Percentiles rank a stretch among this genome's conserved stretches.
Evolutionary conservation across 2,888 invertebrate species (phyloP).

Genomic region (Rugalucina vietnamica): DNA sequence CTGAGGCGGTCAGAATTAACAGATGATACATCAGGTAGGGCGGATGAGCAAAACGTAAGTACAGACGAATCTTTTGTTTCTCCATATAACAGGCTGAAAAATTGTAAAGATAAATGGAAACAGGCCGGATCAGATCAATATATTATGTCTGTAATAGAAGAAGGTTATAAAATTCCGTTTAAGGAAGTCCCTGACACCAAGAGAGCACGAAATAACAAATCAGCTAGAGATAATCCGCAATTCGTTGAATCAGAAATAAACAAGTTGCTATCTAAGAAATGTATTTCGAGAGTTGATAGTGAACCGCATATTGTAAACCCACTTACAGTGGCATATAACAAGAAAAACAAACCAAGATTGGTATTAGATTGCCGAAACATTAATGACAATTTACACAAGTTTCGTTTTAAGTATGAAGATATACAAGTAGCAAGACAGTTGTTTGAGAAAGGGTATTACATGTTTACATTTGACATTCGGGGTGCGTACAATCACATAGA

Average conservation of each 20-base stretch:
- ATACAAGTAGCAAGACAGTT: background rate
- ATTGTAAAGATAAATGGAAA: no score
- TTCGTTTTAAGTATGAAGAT: constrained; percentile 16
- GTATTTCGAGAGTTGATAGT: background rate
- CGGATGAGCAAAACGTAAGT: no score
- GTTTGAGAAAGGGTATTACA: constrained; percentile 4
- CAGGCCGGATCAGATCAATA: no score
- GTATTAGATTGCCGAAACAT: constrained; percentile 12
- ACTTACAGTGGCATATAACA: no score
- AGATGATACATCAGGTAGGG: no score
- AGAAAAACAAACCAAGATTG: background rate
- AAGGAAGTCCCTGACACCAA: no score
- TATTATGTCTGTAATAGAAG: no score
- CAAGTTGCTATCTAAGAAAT: background rate
- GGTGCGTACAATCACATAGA: background rate
- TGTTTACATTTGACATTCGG: background rate
- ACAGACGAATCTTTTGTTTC: no score
- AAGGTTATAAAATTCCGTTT: no score
- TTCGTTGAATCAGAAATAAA: background rate
- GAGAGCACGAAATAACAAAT: constrained; percentile 9
- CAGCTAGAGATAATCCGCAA: background rate
- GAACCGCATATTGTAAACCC: background rate
- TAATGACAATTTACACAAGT: background rate
- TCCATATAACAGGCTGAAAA: no score
- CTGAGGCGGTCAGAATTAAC: no score